Evolutionary conservation across 2,113 vertebrate species (phyloP).

Genomic region (Pogonocichla stellata): DNA sequence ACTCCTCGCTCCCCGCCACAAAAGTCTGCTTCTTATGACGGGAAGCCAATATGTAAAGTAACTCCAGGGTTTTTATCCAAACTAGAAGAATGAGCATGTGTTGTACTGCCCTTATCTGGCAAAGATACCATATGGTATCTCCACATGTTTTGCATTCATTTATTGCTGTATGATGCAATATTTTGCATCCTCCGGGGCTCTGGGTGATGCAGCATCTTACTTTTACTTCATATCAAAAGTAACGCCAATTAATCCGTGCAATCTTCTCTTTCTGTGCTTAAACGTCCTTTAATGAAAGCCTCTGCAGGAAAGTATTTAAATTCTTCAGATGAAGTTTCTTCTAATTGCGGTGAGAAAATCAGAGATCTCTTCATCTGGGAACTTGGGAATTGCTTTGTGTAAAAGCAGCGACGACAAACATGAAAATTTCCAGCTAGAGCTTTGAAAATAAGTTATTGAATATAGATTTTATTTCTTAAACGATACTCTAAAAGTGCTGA

Average conservation of each 20-base stretch:
- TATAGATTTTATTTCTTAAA: background rate
- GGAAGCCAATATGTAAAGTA: background rate
- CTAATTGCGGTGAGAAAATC: background rate
- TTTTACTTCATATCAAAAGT: background rate
- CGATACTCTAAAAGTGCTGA: background rate
- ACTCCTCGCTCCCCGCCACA: background rate
- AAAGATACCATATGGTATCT: background rate
- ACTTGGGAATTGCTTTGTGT: background rate
- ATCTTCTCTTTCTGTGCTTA: background rate
- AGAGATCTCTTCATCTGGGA: background rate
- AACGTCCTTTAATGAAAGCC: background rate
- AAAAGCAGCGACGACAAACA: background rate
- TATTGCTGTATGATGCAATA: constrained; percentile 68
- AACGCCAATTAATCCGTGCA: background rate
- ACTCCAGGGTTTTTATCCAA: fast-evolving
- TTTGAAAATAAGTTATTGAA: background rate
- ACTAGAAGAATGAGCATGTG: background rate
- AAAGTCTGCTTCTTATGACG: background rate
- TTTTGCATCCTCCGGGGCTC: constrained; percentile 43
- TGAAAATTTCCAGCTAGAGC: background rate
- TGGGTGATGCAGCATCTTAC: background rate
- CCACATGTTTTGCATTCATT: background rate
- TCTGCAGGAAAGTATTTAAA: background rate
- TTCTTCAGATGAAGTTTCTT: background rate
- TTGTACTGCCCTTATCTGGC: background rate